Conservation (phyloP, 2,888 invertebrate genomes). For the Melolontha melolontha region DNA sequence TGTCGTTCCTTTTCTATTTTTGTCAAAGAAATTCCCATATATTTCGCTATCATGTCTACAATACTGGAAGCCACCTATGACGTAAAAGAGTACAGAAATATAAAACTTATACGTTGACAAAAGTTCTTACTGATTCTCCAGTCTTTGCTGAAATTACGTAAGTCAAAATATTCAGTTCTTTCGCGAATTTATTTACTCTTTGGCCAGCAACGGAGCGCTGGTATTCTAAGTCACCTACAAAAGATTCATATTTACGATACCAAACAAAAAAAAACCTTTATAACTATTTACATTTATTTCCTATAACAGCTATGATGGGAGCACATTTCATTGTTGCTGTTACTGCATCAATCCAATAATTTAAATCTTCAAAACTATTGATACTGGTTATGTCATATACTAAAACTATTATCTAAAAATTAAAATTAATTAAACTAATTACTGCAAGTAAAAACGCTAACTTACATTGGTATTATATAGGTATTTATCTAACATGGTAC, state of each 20-base stretch:
- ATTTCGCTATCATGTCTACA: conserved; percentile 77
- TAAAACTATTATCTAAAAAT: conserved; percentile 76
- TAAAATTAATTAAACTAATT: neutral
- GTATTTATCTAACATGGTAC: conserved; percentile 83
- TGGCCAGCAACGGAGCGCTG: conserved; percentile 76
- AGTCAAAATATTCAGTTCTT: conserved; percentile 72
- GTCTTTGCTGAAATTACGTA: conserved; percentile 79
- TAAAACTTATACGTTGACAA: conserved; percentile 24
- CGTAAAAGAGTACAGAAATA: conserved; percentile 48
- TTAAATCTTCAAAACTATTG: conserved; percentile 82
- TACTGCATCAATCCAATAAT: conserved; percentile 76
- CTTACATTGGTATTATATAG: conserved; percentile 78
- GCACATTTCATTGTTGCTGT: conserved; percentile 68
- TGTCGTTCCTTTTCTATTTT: conserved; percentile 76
- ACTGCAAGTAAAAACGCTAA: conserved; percentile 35
- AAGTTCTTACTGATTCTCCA: conserved; percentile 74
- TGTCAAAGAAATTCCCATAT: conserved; percentile 74
- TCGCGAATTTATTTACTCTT: conserved; percentile 74
- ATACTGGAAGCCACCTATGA: conserved; percentile 74
- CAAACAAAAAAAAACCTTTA: too few species aligned
- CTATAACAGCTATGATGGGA: conserved; percentile 71
- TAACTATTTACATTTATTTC: conserved; percentile 72
- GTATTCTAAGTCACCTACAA: conserved; percentile 75
- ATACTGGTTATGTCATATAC: conserved; percentile 88
- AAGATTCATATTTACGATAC: neutral